Base-by-base conservation (phyloP, 2,113 vertebrate species). In the Zosterops borbonicus region DNA sequence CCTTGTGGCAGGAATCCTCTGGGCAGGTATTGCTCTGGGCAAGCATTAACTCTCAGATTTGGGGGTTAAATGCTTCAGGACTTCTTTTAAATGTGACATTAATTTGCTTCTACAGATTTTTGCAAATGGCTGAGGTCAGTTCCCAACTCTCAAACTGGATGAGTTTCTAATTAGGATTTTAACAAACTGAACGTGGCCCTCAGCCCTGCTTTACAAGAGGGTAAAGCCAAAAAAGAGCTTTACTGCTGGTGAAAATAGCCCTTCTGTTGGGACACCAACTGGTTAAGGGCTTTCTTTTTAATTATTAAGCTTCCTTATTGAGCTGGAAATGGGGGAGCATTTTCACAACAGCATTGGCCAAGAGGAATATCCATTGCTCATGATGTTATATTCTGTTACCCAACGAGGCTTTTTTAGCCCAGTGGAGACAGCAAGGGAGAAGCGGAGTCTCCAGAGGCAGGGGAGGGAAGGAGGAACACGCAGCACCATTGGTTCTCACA, bases 391-490 rank as follows among this genome's bases (percentile, higher is more conserved):
- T 42, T 90, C 95, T 92, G 85, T 82, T 96, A 94, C 97, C 96
- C 97, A 97, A 96, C 53, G 58, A 52, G 87, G 91, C 46, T 96
- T 89, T 95, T 92, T 90, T 53, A 96, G 93, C 88, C 88, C 92
- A 80, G 85, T 92, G 92, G 85, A 97, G 96, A 70, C 95, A 90
- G 78, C 88, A 64, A 85, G 92, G 94, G 93, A 95, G 83, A 96
- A 90, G 58, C 47, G 76, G 53, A 94, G 80, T 97, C 97, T 97
- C 97, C 77, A 84, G 95, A 97, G 98, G 94, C 93, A 97, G 97
- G 97, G 98, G 97, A 97, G 97, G 98, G 98, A 98, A 98, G 95
- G 91, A 97, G 92, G 92, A 98, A 94, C 22, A 65, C 83, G 94
- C 96, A 96, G 96, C 94, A 83, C 96, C 93, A 98, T 98, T 97